Evolutionary conservation across 2,888 invertebrate genomes (phyloP).

Genomic region (Gymnocheta viridis): DNA sequence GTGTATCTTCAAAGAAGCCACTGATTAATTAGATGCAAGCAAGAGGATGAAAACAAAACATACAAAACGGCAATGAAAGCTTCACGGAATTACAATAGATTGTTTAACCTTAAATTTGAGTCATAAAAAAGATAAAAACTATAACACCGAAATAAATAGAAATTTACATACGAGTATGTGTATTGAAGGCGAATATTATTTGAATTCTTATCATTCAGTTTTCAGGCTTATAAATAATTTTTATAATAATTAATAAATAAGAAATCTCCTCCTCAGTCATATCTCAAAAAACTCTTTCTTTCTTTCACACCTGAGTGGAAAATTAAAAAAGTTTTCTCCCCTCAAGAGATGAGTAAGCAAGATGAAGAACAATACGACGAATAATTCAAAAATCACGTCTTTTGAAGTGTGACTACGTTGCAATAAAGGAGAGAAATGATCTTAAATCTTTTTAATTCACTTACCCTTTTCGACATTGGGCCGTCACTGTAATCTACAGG

Average conservation of each 20-base stretch:
- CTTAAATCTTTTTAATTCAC: conserved; percentile 75
- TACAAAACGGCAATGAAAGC: background rate
- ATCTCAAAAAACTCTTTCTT: no score
- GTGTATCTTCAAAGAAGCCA: background rate
- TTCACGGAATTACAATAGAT: background rate
- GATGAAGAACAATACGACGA: no score
- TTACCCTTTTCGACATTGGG: conserved; percentile 92
- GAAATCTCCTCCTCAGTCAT: no score
- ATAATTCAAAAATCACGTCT: no score
- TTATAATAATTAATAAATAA: no score
- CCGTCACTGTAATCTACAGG: conserved; percentile 96
- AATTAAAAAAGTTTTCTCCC: no score
- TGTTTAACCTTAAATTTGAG: conserved; percentile 33
- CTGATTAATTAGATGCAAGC: background rate
- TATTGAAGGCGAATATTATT: background rate
- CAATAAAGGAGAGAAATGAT: background rate
- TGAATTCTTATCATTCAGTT: background rate
- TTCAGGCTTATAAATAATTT: background rate
- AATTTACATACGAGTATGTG: no score
- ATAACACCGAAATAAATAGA: background rate
- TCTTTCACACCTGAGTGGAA: no score
- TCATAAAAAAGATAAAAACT: background rate
- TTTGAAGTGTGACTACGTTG: background rate
- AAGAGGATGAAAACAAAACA: conserved; percentile 13
- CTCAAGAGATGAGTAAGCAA: no score